Conservation (phyloP, 2,113 vertebrate genomes). For the Notarius quadriscutis region DNA sequence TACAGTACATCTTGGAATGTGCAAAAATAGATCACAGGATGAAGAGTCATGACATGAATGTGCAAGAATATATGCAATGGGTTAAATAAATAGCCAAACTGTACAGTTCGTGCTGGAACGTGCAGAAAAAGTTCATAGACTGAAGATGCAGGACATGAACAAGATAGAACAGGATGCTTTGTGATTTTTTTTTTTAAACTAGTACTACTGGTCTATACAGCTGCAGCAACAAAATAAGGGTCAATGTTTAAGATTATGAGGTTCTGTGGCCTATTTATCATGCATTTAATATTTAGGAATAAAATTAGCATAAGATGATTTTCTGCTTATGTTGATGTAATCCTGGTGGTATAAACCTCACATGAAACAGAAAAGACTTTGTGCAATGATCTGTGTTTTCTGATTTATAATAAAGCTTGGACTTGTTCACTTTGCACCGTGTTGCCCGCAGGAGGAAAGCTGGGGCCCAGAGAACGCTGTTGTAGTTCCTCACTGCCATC, state of each 20-base stretch:
- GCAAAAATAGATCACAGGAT: too few species aligned
- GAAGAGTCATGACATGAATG: too few species aligned
- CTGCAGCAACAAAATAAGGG: not conserved
- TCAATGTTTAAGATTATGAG: not conserved
- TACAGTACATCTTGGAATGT: too few species aligned
- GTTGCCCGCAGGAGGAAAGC: not conserved
- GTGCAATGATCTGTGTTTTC: not conserved
- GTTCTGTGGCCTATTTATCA: not conserved
- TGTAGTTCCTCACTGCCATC: not conserved
- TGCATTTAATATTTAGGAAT: not conserved
- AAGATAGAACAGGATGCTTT: not conserved
- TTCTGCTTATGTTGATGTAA: not conserved
- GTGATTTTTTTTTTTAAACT: not conserved
- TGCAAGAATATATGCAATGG: too few species aligned
- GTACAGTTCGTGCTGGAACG: too few species aligned
- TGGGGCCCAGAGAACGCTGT: not conserved
- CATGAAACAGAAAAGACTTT: too few species aligned
- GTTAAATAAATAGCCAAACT: too few species aligned
- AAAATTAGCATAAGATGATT: not conserved
- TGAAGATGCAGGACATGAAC: too few species aligned
- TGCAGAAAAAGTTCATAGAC: too few species aligned
- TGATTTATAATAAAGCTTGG: not conserved
- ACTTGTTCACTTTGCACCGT: not conserved
- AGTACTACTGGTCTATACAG: not conserved
- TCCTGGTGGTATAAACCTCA: not conserved